Percentiles rank a stretch among this genome's conserved stretches.
Evolutionary conservation across 2,797 vertebrate genomes (phyloP).

Genomic region (Falco rusticolus): DNA sequence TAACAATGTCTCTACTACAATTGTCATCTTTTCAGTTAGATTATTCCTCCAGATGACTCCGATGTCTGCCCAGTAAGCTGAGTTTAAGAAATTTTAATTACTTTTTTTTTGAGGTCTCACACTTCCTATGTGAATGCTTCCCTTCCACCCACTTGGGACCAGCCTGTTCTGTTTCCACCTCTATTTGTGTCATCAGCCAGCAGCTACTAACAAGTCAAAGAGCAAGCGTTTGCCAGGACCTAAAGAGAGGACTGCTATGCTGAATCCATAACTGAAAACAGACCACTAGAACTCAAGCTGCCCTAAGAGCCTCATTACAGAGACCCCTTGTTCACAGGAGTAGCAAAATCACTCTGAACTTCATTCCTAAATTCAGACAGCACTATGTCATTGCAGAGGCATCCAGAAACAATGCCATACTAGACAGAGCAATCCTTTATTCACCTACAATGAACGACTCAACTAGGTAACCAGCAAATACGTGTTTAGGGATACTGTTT

Average conservation of each 20-base stretch:
- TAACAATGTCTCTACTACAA: neutral
- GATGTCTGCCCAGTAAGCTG: neutral
- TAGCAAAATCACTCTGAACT: slow-evolving; percentile 14
- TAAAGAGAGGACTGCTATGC: neutral
- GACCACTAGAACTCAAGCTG: neutral
- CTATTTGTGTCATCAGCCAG: neutral
- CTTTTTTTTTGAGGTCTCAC: neutral
- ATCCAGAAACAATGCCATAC: neutral
- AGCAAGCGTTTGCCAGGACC: neutral
- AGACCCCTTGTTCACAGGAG: neutral
- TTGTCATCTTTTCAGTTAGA: neutral
- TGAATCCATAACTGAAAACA: neutral
- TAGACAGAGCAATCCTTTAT: neutral
- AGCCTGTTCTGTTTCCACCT: neutral
- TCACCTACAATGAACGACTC: neutral
- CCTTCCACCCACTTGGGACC: neutral
- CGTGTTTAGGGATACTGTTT: neutral
- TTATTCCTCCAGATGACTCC: neutral
- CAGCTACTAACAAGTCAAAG: neutral
- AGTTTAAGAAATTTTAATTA: neutral
- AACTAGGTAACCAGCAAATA: neutral
- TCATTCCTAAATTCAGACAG: slow-evolving; percentile 26
- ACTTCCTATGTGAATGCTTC: neutral
- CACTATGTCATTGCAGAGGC: neutral
- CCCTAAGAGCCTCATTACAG: neutral